A percentile compares a stretch with the other conserved stretches of the same genome.
phyloP scores from a whole-genome alignment of 2,113 vertebrate species.

The Rana temporaria region DNA sequence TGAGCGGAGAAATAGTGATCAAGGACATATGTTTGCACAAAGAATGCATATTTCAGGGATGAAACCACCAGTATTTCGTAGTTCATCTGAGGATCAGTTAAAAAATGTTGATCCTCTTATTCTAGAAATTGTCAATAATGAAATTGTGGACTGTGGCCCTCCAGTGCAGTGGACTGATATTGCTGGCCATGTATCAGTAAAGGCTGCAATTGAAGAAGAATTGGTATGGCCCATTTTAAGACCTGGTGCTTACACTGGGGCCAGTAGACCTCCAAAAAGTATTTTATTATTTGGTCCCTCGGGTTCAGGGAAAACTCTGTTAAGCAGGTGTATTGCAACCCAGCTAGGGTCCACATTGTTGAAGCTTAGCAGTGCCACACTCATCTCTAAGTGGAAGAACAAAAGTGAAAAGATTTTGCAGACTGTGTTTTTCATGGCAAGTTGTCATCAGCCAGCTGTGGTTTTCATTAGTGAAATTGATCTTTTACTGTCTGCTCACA shows the following conservation, averaged over 20 bases:
- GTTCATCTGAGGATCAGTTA: conserved; percentile 73
- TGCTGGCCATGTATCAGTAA: conserved; percentile 83
- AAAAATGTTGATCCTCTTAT: conserved; percentile 82
- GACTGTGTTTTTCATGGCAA: conserved; percentile 84
- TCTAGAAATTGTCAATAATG: conserved; percentile 84
- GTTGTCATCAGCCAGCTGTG: conserved; percentile 81
- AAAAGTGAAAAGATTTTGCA: conserved; percentile 89
- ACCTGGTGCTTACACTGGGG: conserved; percentile 66
- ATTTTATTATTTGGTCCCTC: conserved; percentile 92
- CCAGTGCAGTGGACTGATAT: conserved; percentile 90
- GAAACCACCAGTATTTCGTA: conserved; percentile 68
- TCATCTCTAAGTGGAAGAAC: conserved; percentile 84
- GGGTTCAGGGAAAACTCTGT: conserved; percentile 85
- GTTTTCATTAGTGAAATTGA: conserved; percentile 90
- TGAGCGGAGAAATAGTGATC: conserved; percentile 66
- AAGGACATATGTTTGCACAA: conserved; percentile 56
- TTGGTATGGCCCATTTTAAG: conserved; percentile 91
- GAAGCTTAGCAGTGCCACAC: conserved; percentile 76
- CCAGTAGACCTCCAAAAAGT: conserved; percentile 76
- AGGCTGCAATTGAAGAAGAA: conserved; percentile 91
- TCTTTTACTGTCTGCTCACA: conserved; percentile 70
- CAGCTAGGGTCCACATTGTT: conserved; percentile 90
- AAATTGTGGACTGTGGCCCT: conserved; percentile 85
- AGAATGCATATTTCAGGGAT: conserved; percentile 60
- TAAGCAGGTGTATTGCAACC: conserved; percentile 87